phyloP scores from a whole-genome alignment of 2,113 vertebrate species.

The Dunckerocampus dactyliophorus region DNA sequence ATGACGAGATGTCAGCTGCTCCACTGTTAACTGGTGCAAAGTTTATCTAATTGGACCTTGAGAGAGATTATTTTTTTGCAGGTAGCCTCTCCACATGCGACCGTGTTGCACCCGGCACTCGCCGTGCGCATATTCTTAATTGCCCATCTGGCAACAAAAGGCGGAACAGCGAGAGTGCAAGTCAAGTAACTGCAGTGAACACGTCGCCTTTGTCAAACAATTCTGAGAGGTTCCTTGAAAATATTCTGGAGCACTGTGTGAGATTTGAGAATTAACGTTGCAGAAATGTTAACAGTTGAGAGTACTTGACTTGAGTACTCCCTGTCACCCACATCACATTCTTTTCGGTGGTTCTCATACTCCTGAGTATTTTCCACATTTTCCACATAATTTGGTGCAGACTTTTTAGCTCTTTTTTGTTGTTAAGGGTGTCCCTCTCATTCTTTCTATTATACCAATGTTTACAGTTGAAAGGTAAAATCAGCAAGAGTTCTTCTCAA shows the following conservation, averaged over 20 bases:
- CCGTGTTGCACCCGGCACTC: conserved; percentile 53
- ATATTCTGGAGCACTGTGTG: neutral
- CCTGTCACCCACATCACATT: neutral
- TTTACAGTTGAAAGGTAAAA: too few species aligned
- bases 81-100: conserved; percentile 54
- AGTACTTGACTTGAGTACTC: conserved; percentile 3
- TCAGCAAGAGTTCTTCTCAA: too few species aligned
- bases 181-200: conserved; percentile 26
- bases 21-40: neutral
- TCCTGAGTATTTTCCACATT: too few species aligned
- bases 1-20: conserved; percentile 3
- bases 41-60: conserved; percentile 33
- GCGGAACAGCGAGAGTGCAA: conserved; percentile 15
- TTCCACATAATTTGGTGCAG: too few species aligned
- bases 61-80: conserved; percentile 28
- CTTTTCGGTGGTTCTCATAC: too few species aligned
- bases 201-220: conserved; percentile 17
- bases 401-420: too few species aligned
- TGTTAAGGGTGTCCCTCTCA: too few species aligned
- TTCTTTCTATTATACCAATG: too few species aligned
- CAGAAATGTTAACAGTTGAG: neutral
- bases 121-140: conserved; percentile 53
- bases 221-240: conserved; percentile 14
- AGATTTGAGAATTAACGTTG: conserved; percentile 3
- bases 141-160: conserved; percentile 60